These are phyloP conservation scores for Gallinago media DNA, from an alignment of 2,113 vertebrate species.

Conservation along the genomic window DNA sequence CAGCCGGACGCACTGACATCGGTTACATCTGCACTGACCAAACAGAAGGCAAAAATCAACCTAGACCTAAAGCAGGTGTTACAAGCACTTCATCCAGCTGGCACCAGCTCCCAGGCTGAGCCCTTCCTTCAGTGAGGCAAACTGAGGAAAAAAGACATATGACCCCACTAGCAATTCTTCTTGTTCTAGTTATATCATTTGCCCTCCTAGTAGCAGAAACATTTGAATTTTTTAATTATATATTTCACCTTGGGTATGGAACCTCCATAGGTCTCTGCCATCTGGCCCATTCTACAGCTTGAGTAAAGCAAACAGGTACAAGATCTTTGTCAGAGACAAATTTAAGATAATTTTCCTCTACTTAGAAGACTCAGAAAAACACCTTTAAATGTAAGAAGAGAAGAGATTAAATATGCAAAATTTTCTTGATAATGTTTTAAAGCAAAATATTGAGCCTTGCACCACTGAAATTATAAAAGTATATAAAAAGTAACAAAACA, in stretches of 20 bases:
- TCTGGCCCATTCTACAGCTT: background rate
- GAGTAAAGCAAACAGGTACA: background rate
- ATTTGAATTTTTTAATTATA: background rate
- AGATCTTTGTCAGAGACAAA: background rate
- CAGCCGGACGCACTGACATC: background rate
- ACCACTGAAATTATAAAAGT: background rate
- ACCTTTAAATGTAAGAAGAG: background rate
- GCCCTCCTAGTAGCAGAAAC: background rate
- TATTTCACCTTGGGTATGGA: background rate
- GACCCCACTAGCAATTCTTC: background rate
- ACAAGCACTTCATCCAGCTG: background rate
- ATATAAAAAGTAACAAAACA: background rate
- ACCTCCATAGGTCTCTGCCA: background rate
- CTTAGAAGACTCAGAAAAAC: background rate
- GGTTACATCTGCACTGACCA: background rate
- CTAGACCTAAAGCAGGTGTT: background rate
- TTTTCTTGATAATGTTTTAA: background rate
- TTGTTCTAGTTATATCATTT: background rate
- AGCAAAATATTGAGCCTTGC: background rate
- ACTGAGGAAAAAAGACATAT: background rate
- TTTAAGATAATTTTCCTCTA: background rate
- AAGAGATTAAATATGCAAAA: accelerated
- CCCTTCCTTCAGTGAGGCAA: background rate
- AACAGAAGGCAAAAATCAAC: background rate
- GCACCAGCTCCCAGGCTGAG: background rate